Percentiles rank a stretch among this genome's conserved stretches.
Conservation (phyloP, 2,113 vertebrate species). For the Coptodon rendalli region DNA sequence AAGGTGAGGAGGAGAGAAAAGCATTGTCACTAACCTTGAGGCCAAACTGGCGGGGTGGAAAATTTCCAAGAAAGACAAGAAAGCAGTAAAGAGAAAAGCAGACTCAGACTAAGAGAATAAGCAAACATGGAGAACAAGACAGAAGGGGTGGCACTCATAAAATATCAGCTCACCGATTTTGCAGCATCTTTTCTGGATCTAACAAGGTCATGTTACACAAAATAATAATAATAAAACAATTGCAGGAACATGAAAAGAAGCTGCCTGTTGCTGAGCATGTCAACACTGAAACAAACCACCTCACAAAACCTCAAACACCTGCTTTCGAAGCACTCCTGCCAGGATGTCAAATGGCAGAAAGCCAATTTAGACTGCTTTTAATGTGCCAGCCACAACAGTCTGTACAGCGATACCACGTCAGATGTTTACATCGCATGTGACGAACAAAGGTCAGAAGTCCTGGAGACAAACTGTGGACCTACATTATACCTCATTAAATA, state of each 20-base stretch:
- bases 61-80: constrained; percentile 80
- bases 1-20: not conserved
- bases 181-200: not conserved
- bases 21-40: constrained; percentile 90
- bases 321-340: not conserved
- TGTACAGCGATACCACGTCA: not conserved
- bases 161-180: not conserved
- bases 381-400: not conserved
- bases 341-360: not conserved
- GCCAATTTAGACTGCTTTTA: not conserved
- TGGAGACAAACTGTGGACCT: not conserved
- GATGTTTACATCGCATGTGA: not conserved
- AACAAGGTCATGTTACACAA: not conserved
- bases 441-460: not conserved
- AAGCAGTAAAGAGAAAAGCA: constrained; percentile 76
- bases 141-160: not conserved
- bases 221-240: not conserved
- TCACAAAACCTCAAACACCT: not conserved
- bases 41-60: constrained; percentile 83
- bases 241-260: not conserved
- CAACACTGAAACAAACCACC: not conserved
- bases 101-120: constrained; percentile 30
- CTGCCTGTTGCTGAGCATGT: not conserved
- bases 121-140: not conserved
- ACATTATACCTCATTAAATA: not conserved